These are phyloP conservation scores for Origma solitaria DNA, from an alignment of 2,113 vertebrate genomes.

Conservation along the genomic window DNA sequence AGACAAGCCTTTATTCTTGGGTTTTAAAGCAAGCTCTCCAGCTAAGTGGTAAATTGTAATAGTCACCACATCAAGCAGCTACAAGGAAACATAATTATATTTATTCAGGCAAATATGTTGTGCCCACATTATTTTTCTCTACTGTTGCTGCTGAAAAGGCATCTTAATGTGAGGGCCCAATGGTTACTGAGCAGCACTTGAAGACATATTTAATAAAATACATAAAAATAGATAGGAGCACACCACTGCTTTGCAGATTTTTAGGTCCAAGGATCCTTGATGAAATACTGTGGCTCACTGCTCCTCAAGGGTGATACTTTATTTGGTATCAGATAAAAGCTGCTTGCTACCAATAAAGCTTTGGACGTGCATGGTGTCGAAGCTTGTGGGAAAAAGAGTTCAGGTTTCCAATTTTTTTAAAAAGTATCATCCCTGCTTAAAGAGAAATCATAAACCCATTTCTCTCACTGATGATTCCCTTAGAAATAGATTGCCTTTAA, in stretches of 20 bases:
- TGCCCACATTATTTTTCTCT: background rate
- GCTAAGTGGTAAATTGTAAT: background rate
- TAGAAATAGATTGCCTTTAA: background rate
- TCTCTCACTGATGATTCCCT: background rate
- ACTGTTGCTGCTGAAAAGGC: background rate
- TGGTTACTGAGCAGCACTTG: background rate
- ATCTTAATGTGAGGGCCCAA: background rate
- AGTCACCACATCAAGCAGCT: background rate
- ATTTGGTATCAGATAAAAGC: background rate
- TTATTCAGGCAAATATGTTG: background rate
- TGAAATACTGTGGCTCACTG: background rate
- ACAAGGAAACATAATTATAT: background rate
- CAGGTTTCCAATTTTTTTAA: background rate
- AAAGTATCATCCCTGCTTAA: background rate
- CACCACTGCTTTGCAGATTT: background rate
- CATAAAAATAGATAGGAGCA: background rate
- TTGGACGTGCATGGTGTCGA: accelerated
- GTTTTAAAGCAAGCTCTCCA: background rate
- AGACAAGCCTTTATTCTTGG: background rate
- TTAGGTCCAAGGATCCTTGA: background rate
- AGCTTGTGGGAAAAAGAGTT: background rate
- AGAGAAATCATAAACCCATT: background rate
- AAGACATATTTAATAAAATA: background rate
- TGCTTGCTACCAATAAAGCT: background rate
- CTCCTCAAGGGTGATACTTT: background rate